Conservation (phyloP, 2,113 vertebrate genomes). For the Turdus rufiventris region DNA sequence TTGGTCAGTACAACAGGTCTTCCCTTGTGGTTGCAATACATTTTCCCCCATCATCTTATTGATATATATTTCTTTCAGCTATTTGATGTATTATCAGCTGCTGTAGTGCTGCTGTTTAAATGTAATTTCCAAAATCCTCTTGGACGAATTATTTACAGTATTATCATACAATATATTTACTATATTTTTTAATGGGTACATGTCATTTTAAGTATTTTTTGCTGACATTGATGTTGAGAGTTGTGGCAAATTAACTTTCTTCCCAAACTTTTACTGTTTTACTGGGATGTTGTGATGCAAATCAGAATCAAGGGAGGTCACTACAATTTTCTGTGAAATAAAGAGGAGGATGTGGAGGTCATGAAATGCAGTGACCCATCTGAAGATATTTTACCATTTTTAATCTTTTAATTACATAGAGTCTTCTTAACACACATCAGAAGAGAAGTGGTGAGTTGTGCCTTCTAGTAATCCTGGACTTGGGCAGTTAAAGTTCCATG, state of each 20-base stretch:
- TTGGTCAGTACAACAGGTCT: background rate
- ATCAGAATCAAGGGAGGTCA: background rate
- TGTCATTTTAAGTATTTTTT: background rate
- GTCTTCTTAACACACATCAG: background rate
- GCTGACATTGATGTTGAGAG: background rate
- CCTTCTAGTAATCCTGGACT: background rate
- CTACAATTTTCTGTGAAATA: background rate
- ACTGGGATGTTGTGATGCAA: background rate
- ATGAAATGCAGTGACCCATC: background rate
- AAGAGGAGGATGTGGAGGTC: background rate
- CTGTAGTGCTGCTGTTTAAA: background rate
- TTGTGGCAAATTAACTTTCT: background rate
- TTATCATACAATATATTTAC: background rate
- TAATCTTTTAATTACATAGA: background rate
- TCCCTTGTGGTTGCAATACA: background rate
- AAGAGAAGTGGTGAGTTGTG: background rate
- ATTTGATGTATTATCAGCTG: background rate
- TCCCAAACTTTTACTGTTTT: background rate
- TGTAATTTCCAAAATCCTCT: background rate
- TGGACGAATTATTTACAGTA: background rate
- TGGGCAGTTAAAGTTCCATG: background rate
- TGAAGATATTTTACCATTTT: background rate
- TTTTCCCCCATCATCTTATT: background rate
- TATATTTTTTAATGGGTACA: background rate
- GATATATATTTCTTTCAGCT: background rate